Conservation (phyloP, 2,113 vertebrate genomes). For the Serilophus lunatus region DNA sequence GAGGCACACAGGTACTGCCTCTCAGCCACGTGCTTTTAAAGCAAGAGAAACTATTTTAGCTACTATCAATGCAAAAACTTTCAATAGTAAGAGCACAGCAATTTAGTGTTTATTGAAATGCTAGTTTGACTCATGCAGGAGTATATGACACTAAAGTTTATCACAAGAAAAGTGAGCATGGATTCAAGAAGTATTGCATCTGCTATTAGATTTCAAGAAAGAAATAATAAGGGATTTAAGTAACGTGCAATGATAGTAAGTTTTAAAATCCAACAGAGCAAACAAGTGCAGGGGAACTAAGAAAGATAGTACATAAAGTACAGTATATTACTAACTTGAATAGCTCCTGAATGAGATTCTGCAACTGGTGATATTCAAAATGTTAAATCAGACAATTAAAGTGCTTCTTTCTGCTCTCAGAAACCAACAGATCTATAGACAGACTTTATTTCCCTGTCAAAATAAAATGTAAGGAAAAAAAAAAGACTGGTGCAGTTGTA, state of each 20-base stretch:
- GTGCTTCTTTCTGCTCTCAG: neutral
- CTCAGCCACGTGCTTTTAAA: neutral
- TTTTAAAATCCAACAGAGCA: neutral
- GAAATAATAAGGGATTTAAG: neutral
- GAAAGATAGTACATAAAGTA: neutral
- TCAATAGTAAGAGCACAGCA: neutral
- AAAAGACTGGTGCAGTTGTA: neutral
- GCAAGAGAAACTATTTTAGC: neutral
- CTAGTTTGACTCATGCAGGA: neutral
- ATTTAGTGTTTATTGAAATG: neutral
- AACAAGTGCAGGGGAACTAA: neutral
- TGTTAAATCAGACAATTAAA: neutral
- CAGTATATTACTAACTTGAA: neutral
- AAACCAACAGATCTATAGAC: neutral
- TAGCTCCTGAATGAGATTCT: neutral
- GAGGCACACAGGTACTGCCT: neutral
- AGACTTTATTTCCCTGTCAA: neutral
- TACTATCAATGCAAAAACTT: neutral
- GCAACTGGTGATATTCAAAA: neutral
- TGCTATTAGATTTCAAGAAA: neutral
- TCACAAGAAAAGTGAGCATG: neutral
- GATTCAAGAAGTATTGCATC: neutral
- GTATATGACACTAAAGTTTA: neutral
- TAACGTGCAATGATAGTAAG: neutral
- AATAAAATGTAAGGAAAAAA: neutral